Conservation (phyloP, 2,888 invertebrate species). For the Brachycybe producta region DNA sequence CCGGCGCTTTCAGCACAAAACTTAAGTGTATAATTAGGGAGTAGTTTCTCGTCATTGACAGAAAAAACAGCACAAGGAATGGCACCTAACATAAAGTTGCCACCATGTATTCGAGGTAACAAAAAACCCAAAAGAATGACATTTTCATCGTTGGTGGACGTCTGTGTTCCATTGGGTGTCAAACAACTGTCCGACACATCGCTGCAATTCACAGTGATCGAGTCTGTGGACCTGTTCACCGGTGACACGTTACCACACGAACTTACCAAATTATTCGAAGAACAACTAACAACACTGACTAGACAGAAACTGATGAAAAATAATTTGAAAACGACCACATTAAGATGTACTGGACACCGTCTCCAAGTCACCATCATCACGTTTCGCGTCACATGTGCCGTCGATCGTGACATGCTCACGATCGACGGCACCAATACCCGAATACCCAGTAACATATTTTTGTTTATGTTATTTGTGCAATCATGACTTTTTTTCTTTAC, state of each 20-base stretch:
- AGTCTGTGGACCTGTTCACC: not conserved
- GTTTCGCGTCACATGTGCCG: too few relatives aligned
- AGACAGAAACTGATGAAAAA: too few relatives aligned
- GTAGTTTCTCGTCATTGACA: slow-evolving; percentile 23
- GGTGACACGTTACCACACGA: slow-evolving; percentile 8
- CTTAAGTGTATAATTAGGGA: slow-evolving; percentile 22
- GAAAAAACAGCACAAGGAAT: slow-evolving; percentile 25
- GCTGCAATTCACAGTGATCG: slow-evolving; percentile 8
- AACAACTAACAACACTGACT: too few relatives aligned
- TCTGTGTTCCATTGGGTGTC: not conserved
- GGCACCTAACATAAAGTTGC: slow-evolving; percentile 25
- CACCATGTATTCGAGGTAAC: slow-evolving; percentile 14
- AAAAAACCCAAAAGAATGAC: slow-evolving; percentile 15
- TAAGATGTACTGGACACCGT: too few relatives aligned
- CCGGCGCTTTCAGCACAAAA: slow-evolving; percentile 22
- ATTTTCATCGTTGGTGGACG: not conserved
- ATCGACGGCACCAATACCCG: too few relatives aligned
- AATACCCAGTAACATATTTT: too few relatives aligned
- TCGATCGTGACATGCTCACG: too few relatives aligned
- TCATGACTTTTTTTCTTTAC: too few relatives aligned
- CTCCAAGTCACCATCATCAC: too few relatives aligned
- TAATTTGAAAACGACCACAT: too few relatives aligned
- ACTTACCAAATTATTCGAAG: too few relatives aligned
- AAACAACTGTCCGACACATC: not conserved
- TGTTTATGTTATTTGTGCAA: too few relatives aligned